These are phyloP conservation scores for Eulemur mongoz DNA, from an alignment of 2,797 vertebrate genomes.

Conservation along the genomic window DNA sequence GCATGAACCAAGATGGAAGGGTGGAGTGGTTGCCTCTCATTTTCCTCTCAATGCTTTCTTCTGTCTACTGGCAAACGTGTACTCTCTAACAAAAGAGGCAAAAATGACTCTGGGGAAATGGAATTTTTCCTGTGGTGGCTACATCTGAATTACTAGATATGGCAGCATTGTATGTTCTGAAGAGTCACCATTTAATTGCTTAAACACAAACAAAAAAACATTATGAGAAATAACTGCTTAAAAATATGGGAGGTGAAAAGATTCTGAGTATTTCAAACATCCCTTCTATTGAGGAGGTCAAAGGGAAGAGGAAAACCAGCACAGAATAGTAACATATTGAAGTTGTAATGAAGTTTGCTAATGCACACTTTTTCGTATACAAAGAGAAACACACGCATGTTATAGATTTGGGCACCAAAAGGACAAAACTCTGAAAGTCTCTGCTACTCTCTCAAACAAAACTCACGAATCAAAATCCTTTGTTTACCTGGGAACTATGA, in stretches of 20 bases:
- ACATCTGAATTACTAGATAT: neutral
- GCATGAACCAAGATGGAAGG: neutral
- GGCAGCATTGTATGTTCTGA: neutral
- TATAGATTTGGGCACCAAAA: neutral
- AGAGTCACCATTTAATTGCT: neutral
- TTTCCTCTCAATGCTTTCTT: neutral
- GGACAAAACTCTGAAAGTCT: neutral
- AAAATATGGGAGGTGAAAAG: neutral
- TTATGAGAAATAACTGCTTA: neutral
- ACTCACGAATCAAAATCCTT: neutral
- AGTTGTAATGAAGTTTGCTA: neutral
- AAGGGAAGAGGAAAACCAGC: neutral
- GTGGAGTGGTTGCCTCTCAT: neutral
- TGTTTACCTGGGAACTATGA: neutral
- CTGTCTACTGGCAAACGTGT: neutral
- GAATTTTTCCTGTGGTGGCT: neutral
- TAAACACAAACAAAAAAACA: neutral
- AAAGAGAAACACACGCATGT: constrained; percentile 20
- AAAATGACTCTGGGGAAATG: neutral
- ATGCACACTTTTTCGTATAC: neutral
- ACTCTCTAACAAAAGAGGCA: neutral
- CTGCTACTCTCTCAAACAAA: neutral
- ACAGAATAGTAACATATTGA: neutral
- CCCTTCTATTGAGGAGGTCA: neutral
- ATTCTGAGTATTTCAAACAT: neutral